Evolutionary conservation across 2,797 vertebrate species (phyloP).

Genomic region (Sebastolobus alascanus): DNA sequence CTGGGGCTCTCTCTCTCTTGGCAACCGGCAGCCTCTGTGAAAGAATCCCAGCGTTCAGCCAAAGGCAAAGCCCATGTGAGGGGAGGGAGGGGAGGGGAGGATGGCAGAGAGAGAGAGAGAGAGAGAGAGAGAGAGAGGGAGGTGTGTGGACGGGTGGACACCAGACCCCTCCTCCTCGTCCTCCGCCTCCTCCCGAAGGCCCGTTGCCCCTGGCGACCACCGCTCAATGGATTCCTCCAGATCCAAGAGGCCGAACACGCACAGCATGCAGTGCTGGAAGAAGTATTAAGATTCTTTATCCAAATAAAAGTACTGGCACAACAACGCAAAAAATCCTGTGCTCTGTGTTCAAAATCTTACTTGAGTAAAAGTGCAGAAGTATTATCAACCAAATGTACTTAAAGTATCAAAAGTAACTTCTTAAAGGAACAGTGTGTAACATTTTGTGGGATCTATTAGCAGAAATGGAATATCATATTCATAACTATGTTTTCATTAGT

Average conservation of each 20-base stretch:
- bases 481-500: too few species aligned
- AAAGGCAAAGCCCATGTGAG: constrained; percentile 84
- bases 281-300: neutral
- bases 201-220: constrained; percentile 78
- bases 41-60: constrained; percentile 88
- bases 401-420: neutral
- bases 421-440: neutral
- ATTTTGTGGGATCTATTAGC: too few species aligned
- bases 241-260: constrained; percentile 53
- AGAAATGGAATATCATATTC: too few species aligned
- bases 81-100: constrained; percentile 35
- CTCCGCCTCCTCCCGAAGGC: constrained; percentile 60
- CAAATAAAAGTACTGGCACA: neutral
- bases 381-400: neutral
- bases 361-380: neutral
- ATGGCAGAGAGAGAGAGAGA: constrained; percentile 34
- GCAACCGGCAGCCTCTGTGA: constrained; percentile 85
- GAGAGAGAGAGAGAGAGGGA: constrained; percentile 41
- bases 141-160: constrained; percentile 60
- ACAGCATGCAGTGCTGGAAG: constrained; percentile 7
- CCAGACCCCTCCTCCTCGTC: constrained; percentile 50
- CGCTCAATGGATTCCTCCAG: constrained; percentile 76
- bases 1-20: constrained; percentile 84
- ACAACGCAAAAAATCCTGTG: neutral
- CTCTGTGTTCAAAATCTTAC: neutral